These are phyloP conservation scores for Ariopsis seemanni DNA, from an alignment of 2,113 vertebrate species.

Conservation along the genomic window DNA sequence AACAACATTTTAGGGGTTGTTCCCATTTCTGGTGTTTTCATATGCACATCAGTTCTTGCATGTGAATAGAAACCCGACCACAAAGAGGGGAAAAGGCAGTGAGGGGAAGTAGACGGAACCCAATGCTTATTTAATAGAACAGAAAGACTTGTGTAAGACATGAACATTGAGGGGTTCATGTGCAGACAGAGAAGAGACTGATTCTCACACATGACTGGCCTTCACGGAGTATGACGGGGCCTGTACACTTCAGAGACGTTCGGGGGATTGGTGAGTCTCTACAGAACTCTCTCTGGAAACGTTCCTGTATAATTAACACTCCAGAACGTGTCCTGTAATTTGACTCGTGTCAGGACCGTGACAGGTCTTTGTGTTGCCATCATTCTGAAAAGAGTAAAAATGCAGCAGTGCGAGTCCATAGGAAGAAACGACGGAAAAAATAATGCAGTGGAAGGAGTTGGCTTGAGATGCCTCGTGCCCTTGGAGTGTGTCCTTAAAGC, in stretches of 20 bases:
- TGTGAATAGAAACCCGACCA: neutral
- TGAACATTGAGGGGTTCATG: neutral
- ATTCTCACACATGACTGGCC: neutral
- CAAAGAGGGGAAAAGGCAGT: neutral
- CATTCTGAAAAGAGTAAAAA: slow-evolving; percentile 20
- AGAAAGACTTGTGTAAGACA: neutral
- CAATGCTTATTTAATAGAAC: neutral
- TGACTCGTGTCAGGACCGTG: slow-evolving; percentile 39
- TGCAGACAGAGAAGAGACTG: neutral
- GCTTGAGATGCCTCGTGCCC: slow-evolving; percentile 24
- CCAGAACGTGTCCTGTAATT: slow-evolving; percentile 38
- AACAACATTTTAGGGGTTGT: neutral
- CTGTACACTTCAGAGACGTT: slow-evolving; percentile 16
- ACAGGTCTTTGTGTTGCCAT: slow-evolving; percentile 21
- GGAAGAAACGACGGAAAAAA: neutral
- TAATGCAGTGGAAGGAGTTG: neutral
- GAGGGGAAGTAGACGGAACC: neutral
- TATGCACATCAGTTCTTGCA: neutral
- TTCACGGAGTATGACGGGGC: slow-evolving; percentile 23
- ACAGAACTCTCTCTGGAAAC: neutral
- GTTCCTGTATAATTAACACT: slow-evolving; percentile 41
- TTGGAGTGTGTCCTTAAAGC: slow-evolving; percentile 36
- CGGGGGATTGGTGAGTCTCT: neutral
- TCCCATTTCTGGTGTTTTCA: neutral
- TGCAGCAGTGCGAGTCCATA: neutral